Conservation (phyloP, 2,888 invertebrate genomes). For the Troides aeacus region DNA sequence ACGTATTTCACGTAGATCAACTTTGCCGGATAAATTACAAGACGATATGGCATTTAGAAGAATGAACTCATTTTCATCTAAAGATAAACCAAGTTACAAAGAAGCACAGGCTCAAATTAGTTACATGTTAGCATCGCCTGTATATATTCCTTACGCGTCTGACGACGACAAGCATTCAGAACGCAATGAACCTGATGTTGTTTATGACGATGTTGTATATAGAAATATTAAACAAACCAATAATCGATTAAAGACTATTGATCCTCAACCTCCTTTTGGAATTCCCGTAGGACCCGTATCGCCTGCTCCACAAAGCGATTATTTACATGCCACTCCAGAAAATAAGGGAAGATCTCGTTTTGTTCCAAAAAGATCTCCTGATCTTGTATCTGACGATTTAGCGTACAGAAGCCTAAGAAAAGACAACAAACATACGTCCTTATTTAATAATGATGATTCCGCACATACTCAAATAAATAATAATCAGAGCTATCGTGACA, state of each 20-base stretch:
- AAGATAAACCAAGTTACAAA: constrained; percentile 68
- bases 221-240: constrained; percentile 90
- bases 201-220: constrained; percentile 91
- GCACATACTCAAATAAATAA: constrained; percentile 68
- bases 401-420: constrained; percentile 92
- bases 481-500: constrained; percentile 62
- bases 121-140: constrained; percentile 85
- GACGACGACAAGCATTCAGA: constrained; percentile 77
- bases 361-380: constrained; percentile 86
- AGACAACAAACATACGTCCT: constrained; percentile 82
- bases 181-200: constrained; percentile 89
- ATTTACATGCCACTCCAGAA: constrained; percentile 88
- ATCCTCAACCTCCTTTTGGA: constrained; percentile 94
- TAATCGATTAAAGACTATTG: constrained; percentile 84
- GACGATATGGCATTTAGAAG: constrained; percentile 91
- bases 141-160: constrained; percentile 76
- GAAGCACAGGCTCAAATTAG: constrained; percentile 78
- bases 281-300: constrained; percentile 92
- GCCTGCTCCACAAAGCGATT: constrained; percentile 89
- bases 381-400: constrained; percentile 91
- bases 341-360: constrained; percentile 81
- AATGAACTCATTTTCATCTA: constrained; percentile 79
- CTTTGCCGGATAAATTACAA: constrained; percentile 83
- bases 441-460: constrained; percentile 72
- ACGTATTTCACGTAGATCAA: constrained; percentile 65